These are phyloP conservation scores for Acanthurus lineatus DNA, from an alignment of 2,797 vertebrate species.

Conservation along the genomic window DNA sequence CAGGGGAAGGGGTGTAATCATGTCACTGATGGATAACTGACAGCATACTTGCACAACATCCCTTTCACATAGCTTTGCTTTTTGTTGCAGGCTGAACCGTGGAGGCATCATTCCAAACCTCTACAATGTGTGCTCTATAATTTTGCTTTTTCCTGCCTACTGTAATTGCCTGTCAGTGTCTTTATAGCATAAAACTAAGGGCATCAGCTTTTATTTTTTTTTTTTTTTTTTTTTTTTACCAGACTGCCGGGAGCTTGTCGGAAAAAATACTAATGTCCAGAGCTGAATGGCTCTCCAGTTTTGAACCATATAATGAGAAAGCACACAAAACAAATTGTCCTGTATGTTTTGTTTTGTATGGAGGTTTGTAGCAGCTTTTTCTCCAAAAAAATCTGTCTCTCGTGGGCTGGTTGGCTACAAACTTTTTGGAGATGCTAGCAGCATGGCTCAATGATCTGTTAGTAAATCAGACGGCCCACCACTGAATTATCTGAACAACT, in stretches of 20 bases:
- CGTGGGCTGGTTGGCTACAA: not conserved
- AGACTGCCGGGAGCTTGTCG: slow-evolving; percentile 12
- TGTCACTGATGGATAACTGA: slow-evolving; percentile 78
- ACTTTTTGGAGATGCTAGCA: not conserved
- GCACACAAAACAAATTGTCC: not conserved
- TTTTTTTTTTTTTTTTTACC: slow-evolving; percentile 37
- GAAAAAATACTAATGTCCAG: slow-evolving; percentile 9
- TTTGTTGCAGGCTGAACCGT: slow-evolving; percentile 49
- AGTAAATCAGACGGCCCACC: not conserved
- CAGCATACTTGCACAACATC: slow-evolving; percentile 68
- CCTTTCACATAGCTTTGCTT: slow-evolving; percentile 54
- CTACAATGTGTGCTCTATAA: slow-evolving; percentile 66
- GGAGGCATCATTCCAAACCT: slow-evolving; percentile 38
- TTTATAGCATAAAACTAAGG: slow-evolving; percentile 58
- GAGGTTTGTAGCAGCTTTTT: not conserved
- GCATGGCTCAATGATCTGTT: not conserved
- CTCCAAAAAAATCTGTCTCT: slow-evolving; percentile 5
- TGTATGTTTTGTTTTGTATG: not conserved
- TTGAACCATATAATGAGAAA: slow-evolving; percentile 40
- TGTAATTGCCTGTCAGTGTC: slow-evolving; percentile 71
- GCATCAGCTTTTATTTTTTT: slow-evolving; percentile 50
- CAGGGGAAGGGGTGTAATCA: slow-evolving; percentile 67
- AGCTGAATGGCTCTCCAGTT: slow-evolving; percentile 28
- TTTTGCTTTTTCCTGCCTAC: slow-evolving; percentile 62
- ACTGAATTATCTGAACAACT: not conserved